Evolutionary conservation across 2,797 vertebrate genomes (phyloP).

Genomic region (Halcyon badia): DNA sequence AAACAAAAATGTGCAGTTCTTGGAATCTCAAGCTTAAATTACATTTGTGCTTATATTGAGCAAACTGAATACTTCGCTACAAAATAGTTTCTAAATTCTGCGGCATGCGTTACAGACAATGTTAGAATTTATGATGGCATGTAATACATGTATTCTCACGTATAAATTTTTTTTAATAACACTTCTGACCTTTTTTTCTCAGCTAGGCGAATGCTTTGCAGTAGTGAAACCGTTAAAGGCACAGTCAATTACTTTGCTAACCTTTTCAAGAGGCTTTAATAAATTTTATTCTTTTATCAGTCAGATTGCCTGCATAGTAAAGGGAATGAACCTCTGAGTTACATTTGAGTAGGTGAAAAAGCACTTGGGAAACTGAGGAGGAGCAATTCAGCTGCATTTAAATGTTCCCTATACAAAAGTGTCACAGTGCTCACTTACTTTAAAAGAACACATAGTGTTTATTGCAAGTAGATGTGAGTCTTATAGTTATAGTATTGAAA

Average conservation of each 20-base stretch:
- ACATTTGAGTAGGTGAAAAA: not conserved
- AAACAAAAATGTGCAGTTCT: not conserved
- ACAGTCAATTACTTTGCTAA: slow-evolving; percentile 31
- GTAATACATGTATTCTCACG: not conserved
- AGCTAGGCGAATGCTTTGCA: not conserved
- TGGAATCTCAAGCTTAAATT: not conserved
- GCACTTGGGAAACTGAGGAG: not conserved
- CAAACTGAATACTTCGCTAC: accelerated
- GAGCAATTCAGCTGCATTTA: not conserved
- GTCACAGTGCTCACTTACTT: not conserved
- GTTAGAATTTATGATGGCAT: not conserved
- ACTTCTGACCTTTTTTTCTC: slow-evolving; percentile 33
- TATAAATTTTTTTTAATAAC: not conserved
- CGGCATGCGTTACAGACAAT: not conserved
- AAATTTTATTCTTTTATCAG: not conserved
- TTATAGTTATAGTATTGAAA: not conserved
- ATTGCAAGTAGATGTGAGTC: not conserved
- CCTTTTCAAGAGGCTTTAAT: slow-evolving; percentile 24
- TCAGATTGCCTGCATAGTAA: not conserved
- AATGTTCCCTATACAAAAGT: not conserved
- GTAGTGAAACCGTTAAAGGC: not conserved
- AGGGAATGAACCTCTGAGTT: not conserved
- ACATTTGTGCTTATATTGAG: not conserved
- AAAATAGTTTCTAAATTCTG: not conserved
- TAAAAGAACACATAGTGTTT: not conserved